phyloP scores from a whole-genome alignment of 1,140 invertebrate species.

The Drosophila pandora region DNA sequence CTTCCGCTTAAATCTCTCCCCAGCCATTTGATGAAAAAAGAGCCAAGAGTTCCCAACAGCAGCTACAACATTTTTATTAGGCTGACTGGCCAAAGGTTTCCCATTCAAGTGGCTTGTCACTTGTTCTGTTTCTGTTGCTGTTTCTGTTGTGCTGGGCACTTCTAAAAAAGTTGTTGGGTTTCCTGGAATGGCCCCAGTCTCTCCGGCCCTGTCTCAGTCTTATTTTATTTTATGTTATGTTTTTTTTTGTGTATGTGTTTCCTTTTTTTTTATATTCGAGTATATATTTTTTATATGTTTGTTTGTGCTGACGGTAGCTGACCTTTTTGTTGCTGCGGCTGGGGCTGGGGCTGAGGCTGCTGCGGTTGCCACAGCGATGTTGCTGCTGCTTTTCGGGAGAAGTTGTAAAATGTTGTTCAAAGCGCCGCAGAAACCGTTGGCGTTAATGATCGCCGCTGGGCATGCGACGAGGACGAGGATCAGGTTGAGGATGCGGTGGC shows the following conservation, averaged over 20 bases:
- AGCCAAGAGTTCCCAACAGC: constrained; percentile 33
- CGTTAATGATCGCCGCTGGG: constrained; percentile 66
- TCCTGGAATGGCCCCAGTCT: constrained; percentile 60
- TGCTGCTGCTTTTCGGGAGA: constrained; percentile 55
- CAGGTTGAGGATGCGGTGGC: background rate
- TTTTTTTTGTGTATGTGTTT: constrained; percentile 47
- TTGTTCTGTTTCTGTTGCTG: constrained; percentile 28
- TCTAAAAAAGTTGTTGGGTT: constrained; percentile 72
- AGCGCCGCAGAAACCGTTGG: constrained; percentile 58
- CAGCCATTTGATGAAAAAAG: background rate
- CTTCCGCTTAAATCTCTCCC: constrained; percentile 36
- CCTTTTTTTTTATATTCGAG: constrained; percentile 19
- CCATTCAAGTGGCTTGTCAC: constrained; percentile 56
- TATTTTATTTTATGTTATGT: constrained; percentile 50
- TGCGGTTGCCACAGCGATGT: constrained; percentile 14
- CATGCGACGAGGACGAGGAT: constrained; percentile 19
- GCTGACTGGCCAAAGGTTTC: constrained; percentile 58
- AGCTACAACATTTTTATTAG: constrained; percentile 61
- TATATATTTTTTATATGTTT: constrained; percentile 39
- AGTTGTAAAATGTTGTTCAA: constrained; percentile 72
- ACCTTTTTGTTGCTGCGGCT: constrained; percentile 56
- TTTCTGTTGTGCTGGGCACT: constrained; percentile 55
- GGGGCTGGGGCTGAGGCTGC: constrained; percentile 2
- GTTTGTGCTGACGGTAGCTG: constrained; percentile 70
- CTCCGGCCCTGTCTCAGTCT: constrained; percentile 15